A percentile compares a stretch with the other conserved stretches of the same genome.
phyloP scores from a whole-genome alignment of 2,888 invertebrate species.

The Elmis aenea region DNA sequence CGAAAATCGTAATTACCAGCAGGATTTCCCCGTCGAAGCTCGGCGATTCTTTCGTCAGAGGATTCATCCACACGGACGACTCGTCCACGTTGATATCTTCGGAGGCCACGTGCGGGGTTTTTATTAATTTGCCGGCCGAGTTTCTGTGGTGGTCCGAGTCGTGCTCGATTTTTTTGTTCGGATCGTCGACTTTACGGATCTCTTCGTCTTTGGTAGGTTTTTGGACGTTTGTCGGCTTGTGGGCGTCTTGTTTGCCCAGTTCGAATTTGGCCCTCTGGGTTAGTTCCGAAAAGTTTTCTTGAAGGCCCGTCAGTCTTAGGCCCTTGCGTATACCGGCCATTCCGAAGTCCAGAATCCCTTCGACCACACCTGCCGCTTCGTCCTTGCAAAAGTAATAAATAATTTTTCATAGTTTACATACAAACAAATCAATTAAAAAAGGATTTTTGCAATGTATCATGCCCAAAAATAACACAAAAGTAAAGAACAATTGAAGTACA shows the following conservation, averaged over 20 bases:
- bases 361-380: slow-evolving; percentile 61
- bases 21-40: slow-evolving; percentile 39
- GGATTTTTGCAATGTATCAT: too few species aligned
- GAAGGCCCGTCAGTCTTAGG: slow-evolving; percentile 54
- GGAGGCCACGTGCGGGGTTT: slow-evolving; percentile 24
- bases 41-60: slow-evolving; percentile 35
- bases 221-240: slow-evolving; percentile 9
- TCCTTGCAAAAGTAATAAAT: slow-evolving; percentile 49
- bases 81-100: slow-evolving; percentile 30
- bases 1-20: slow-evolving; percentile 25
- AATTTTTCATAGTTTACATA: too few species aligned
- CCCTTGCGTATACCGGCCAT: slow-evolving; percentile 59
- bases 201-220: slow-evolving; percentile 4
- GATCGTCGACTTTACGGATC: slow-evolving; percentile 6
- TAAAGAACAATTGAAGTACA: too few species aligned
- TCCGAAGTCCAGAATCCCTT: slow-evolving; percentile 58
- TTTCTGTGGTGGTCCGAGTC: slow-evolving; percentile 8
- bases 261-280: slow-evolving; percentile 15
- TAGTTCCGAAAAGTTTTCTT: slow-evolving; percentile 45
- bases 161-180: slow-evolving; percentile 8
- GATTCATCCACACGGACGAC: slow-evolving; percentile 40
- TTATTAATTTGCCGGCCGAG: slow-evolving; percentile 19
- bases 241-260: slow-evolving; percentile 8
- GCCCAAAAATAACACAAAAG: too few species aligned
- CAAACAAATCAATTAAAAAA: too few species aligned